Percentiles rank a stretch among this genome's conserved stretches.
Conservation (phyloP, 2,797 vertebrate species). For the Craterocephalus amniculus region DNA sequence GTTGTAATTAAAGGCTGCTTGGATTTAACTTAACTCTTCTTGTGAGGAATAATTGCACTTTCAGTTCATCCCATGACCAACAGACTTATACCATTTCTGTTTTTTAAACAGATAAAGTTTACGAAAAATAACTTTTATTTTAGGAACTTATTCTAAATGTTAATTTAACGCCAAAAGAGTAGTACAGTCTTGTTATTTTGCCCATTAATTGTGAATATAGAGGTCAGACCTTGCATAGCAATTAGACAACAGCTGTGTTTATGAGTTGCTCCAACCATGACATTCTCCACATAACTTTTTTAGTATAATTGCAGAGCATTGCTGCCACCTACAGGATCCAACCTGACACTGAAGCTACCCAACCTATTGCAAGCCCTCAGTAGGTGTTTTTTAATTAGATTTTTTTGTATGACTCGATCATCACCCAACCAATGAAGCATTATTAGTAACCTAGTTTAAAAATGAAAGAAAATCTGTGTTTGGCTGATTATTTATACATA, state of each 20-base stretch:
- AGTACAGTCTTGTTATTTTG: background rate
- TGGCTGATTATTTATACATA: too few species aligned
- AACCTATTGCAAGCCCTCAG: too few species aligned
- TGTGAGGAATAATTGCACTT: background rate
- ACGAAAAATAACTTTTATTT: background rate
- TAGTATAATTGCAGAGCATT: conserved; percentile 13
- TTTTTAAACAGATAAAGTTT: background rate
- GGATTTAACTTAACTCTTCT: too few species aligned
- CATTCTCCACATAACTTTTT: conserved; percentile 19
- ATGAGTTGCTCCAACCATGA: background rate
- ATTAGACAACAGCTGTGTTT: background rate
- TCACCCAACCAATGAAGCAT: too few species aligned
- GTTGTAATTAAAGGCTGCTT: background rate
- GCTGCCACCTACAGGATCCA: conserved; percentile 68
- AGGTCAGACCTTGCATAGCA: background rate
- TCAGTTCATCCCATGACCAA: background rate
- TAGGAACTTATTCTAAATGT: background rate
- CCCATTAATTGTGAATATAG: background rate
- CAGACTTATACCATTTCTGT: background rate
- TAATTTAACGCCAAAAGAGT: too few species aligned
- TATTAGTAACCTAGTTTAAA: too few species aligned
- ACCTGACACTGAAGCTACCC: conserved; percentile 4
- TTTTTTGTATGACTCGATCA: too few species aligned
- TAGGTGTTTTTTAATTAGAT: too few species aligned
- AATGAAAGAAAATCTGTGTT: too few species aligned